phyloP scores from a whole-genome alignment of 1,140 invertebrate genomes.

The Trinorchestia longiramus region DNA sequence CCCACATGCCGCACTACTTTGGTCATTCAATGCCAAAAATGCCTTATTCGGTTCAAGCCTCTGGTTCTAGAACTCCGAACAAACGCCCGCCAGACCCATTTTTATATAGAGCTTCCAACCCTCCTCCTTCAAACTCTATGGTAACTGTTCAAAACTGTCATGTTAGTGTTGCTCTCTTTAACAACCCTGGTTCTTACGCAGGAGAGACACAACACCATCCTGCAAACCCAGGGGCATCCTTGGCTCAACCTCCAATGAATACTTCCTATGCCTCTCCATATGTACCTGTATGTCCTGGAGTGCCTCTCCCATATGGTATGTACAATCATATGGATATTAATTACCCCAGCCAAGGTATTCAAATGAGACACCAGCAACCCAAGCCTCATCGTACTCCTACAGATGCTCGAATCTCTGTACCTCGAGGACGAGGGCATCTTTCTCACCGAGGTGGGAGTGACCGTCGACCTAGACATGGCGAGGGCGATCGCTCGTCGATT shows the following conservation, averaged over 20 bases:
- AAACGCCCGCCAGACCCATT: not conserved
- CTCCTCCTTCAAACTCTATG: not conserved
- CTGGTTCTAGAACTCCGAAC: not conserved
- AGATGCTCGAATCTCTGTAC: not conserved
- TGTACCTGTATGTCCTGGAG: not conserved
- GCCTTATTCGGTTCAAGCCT: not conserved
- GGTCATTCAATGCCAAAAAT: not conserved
- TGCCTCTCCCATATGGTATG: not conserved
- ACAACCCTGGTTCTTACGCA: slow-evolving; percentile 37
- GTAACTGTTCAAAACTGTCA: not conserved
- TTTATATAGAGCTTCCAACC: not conserved
- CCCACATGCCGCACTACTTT: not conserved
- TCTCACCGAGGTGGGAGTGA: not conserved
- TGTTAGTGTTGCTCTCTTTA: not conserved
- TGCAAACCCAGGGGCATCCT: not conserved
- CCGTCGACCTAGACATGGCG: not conserved
- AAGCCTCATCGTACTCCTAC: not conserved
- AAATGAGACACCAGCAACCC: not conserved
- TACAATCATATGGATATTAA: not conserved
- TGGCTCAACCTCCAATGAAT: not conserved
- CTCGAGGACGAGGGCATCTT: not conserved
- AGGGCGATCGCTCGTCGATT: slow-evolving; percentile 4
- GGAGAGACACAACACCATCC: not conserved
- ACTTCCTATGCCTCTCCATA: not conserved
- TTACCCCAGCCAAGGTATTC: not conserved